Base-by-base conservation (phyloP, 2,888 invertebrate genomes). In the Deilephila porcellus region DNA sequence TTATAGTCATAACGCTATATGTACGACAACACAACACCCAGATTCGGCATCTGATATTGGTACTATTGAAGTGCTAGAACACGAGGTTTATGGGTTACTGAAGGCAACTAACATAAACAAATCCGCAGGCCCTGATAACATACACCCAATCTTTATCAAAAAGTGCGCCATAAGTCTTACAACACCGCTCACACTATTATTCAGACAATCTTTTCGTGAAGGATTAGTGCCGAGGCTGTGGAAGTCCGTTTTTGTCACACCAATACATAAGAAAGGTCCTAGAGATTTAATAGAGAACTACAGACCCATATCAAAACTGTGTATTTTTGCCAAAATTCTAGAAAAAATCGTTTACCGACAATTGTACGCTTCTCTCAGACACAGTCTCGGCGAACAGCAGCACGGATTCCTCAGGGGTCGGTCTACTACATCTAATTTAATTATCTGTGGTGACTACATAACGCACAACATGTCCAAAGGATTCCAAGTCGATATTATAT, bases 191-290 rank as follows among this genome's bases (percentile, higher is more conserved):
- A 14, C 29, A 14, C 29, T 60, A 29, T 60, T 84, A 75, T 71
- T 74, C 71, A 53, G 25, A 29, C 64, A 25, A 52, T 20, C 32
- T 20, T 52, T 63, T 71, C 17, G 5, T 53, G 53, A 70, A 11
- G 25, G 32, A 29, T 45, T 14, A 45, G 32, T 70, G 25, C 70
- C 53, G 52, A 52, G 17, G 14, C 25, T 73, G 1, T 73, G 75
- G 72, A 75, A 75, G 59, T 63, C 74, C 8, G 75, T 53, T n/a
- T 73, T 60, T 29, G 72, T 75, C 20, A 72, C 74, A 5, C 74
- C 74, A 3, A 59, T 74, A 6, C 75, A 72, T 25, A 75, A 74
- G 34, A 74, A 72, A 34, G 72, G 75, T 5, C 63, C 67, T 17
- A 74, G 71, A 64, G 20, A 63, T 25, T 4, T 6, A 1, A 25